Conservation (phyloP, 2,888 invertebrate genomes). For the Standfussiana lucernea region DNA sequence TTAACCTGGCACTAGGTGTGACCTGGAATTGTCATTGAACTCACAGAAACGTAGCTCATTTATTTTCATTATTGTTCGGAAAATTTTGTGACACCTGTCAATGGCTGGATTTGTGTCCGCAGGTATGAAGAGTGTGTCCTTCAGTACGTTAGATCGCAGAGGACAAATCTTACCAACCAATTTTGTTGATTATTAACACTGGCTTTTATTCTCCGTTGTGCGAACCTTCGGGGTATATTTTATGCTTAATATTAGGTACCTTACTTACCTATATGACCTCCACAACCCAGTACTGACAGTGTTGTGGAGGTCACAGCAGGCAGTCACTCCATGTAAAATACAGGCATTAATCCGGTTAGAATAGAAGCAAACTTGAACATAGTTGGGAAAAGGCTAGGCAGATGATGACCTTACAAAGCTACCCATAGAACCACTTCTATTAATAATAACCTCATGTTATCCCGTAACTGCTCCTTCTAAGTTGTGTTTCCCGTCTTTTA, state of each 20-base stretch:
- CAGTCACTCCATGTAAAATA: not conserved
- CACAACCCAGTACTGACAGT: not conserved
- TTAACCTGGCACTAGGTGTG: constrained; percentile 26
- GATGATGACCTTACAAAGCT: not conserved
- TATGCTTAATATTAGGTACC: too few species aligned
- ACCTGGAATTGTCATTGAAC: constrained; percentile 60
- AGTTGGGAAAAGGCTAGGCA: not conserved
- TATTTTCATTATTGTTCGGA: constrained; percentile 35
- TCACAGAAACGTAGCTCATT: constrained; percentile 19
- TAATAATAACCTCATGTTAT: too few species aligned
- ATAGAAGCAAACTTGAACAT: too few species aligned
- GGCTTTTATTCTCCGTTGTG: not conserved
- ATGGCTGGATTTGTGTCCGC: not conserved
- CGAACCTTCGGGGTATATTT: not conserved
- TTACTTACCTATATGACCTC: not conserved
- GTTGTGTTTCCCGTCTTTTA: not conserved
- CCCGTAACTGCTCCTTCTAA: too few species aligned
- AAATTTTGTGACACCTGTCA: constrained; percentile 21
- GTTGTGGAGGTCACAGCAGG: not conserved
- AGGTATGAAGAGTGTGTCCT: not conserved
- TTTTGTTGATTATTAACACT: not conserved
- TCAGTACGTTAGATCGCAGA: not conserved
- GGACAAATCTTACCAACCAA: not conserved
- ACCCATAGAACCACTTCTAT: not conserved
- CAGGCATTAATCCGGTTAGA: not conserved